Base-by-base conservation (phyloP, 1,140 invertebrate genomes). In the Caenorhabditis tropicalis region DNA sequence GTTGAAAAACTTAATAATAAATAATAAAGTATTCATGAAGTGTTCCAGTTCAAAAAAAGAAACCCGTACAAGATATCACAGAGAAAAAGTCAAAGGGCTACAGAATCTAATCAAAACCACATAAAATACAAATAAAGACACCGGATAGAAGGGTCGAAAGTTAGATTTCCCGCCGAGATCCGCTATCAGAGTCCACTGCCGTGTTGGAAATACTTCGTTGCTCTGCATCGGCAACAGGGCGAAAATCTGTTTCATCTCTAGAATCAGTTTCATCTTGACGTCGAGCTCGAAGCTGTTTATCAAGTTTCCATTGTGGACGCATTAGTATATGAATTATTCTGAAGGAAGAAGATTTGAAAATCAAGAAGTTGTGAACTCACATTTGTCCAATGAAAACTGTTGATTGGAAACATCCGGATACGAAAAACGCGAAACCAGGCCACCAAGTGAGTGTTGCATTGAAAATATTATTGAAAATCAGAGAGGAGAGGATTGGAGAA, bases 391-490 rank as follows among this genome's bases (percentile, higher is more conserved):
- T 48, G 21, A 86, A 48, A 49, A 87, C 86, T 2, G 83, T 21
- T 6, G 70, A 9, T 36, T 86, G 84, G 24, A 87, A 79, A 21
- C 58, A 33, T 29, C 83, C 86, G 7, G 79, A 81, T 0, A 87
- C 46, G 36, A 87, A 83, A 49, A 87, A 87, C 5, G 84, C 80
- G 49, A 85, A 82, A 31, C 86, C 86, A 16, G 86, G 84, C 86
- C 86, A 87, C 29, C 31, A 83, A 49, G 36, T 29, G 12, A 87
- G 43, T 29, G 84, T 79, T 36, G n/a, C 24, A 7, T 82, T 85
- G 81, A 85, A 87, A 53, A 87, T 46, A 46, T 82, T 83, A 46
- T 87, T 87, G 70, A 87, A 87, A 31, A 84, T 82, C 24, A 83
- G 9, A 16, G 86, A 48, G 19, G 86, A 85, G 43, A 87, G n/a